Conservation (phyloP, 2,113 vertebrate genomes). For the Aldabrachelys gigantea region DNA sequence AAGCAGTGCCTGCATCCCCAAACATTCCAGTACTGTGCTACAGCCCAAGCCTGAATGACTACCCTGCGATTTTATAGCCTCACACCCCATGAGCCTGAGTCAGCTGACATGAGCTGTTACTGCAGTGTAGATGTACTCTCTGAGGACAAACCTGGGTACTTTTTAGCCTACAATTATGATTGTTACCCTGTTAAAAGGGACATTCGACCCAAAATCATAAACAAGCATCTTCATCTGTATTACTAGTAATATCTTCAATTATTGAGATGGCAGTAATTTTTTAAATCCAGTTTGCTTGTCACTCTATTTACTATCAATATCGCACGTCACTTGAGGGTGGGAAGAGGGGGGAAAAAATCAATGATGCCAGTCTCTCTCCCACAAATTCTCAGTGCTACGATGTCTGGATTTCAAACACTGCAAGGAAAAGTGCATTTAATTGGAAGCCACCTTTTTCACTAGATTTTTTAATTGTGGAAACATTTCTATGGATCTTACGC, state of each 20-base stretch:
- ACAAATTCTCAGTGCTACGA: background rate
- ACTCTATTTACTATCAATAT: background rate
- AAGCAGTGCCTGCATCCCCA: background rate
- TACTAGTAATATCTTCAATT: background rate
- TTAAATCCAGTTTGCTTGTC: background rate
- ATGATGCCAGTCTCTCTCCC: background rate
- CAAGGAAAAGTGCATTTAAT: background rate
- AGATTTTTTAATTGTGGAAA: background rate
- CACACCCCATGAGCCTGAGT: background rate
- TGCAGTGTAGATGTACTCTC: background rate
- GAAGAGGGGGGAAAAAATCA: background rate
- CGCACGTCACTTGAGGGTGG: background rate
- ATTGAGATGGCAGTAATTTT: background rate
- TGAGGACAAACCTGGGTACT: background rate
- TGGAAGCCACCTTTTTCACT: background rate
- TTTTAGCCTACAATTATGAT: background rate
- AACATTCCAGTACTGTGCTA: background rate
- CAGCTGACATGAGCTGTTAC: background rate
- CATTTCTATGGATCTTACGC: background rate
- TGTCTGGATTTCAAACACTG: background rate
- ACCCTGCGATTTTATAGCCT: background rate
- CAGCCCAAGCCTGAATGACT: background rate
- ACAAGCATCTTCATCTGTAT: background rate
- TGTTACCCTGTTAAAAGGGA: background rate
- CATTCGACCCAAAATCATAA: background rate